Percentiles rank a stretch among this genome's conserved stretches.
phyloP scores from a whole-genome alignment of 1,140 invertebrate genomes.

The Sitobion miscanthi region DNA sequence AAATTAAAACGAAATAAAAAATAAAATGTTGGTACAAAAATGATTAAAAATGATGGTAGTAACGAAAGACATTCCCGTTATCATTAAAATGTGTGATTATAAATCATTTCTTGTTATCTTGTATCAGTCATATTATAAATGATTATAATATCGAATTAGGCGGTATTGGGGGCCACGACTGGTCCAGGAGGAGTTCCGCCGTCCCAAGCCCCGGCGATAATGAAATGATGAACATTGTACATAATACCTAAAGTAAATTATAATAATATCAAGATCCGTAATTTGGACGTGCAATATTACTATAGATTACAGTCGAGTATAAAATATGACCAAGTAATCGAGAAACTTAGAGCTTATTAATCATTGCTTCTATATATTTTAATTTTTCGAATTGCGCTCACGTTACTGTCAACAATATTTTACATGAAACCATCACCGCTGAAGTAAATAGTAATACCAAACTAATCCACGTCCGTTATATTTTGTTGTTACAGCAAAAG shows the following conservation, averaged over 20 bases:
- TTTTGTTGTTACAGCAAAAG: background rate
- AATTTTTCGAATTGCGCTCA: background rate
- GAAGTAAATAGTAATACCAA: background rate
- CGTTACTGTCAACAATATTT: background rate
- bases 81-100: background rate
- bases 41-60: constrained; percentile 4
- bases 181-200: background rate
- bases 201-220: background rate
- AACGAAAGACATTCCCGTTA: background rate
- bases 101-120: background rate
- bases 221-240: no score
- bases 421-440: background rate
- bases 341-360: background rate
- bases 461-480: background rate
- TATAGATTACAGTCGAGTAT: no score
- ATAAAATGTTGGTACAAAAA: background rate
- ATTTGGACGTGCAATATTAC: no score
- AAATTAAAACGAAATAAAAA: constrained; percentile 1
- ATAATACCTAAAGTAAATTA: no score
- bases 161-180: background rate
- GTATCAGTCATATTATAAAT: background rate
- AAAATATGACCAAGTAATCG: no score
- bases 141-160: background rate
- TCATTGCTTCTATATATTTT: background rate
- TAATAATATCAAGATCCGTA: no score